Base-by-base conservation (phyloP, 1,140 invertebrate genomes). In the Apis florea region DNA sequence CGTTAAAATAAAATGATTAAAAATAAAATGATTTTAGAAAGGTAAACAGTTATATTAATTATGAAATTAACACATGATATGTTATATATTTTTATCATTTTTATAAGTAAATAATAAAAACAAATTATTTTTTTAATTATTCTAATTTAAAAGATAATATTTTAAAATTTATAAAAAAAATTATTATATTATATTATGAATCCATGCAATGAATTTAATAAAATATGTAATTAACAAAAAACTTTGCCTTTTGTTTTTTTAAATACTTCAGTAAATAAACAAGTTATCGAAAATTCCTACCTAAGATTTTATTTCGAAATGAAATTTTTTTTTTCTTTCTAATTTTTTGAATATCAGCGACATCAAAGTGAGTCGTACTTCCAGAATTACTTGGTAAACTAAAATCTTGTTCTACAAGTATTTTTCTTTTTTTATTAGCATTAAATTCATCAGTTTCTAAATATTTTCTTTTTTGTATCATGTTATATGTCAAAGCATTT, bases 291-390 rank as follows among this genome's bases (percentile, higher is more conserved):
- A 40, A 2, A 78, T 90, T 91, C 54, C 84, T 85, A n/a, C 66
- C 15, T 0, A 92, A 63, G 78, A 92, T 89, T n/a, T 53, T 88
- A 58, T 90, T 77, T 8, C 86, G 85, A 49, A 91, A 91, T 2
- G 56, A 82, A 31, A 19, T 26, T 40, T 82, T 84, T 49, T 82
- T 82, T 10, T 79, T 72, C 51, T 88, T 89, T 13, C 67, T 85
- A 0, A 69, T 12, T 49, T 89, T 90, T 5, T 85, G 21, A 26
- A 92, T 17, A 58, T 88, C 87, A 4, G 86, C 63, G 1, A 91
- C 82, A 11, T 19, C 24, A 47, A 92, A 92, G n/a, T 86, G 19
- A 1, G 90, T 91, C 0, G 88, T 91, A 40, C 86, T 77, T 73
- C 86, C 90, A n/a, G 56, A 53, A 1, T 70, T 68, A 61, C 87